phyloP scores from a whole-genome alignment of 2,888 invertebrate species.

The Acleris laterana region DNA sequence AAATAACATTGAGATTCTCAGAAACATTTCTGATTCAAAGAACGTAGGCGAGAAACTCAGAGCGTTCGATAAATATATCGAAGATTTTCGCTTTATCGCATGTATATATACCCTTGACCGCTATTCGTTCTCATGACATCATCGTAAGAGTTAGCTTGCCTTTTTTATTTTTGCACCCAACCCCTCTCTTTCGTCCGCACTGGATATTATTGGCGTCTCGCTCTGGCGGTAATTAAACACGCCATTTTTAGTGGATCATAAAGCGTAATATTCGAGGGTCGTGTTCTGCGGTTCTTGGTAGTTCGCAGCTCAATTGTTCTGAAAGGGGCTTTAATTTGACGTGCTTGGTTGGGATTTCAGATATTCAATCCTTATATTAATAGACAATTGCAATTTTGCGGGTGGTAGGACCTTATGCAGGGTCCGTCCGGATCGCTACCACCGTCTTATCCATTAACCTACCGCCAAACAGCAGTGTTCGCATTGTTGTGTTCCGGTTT shows the following conservation, averaged over 20 bases:
- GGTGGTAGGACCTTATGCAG: too few species aligned
- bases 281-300: slow-evolving; percentile 17
- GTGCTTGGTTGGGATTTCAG: too few species aligned
- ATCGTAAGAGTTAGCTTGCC: slow-evolving; percentile 54
- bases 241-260: slow-evolving; percentile 32
- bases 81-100: slow-evolving; percentile 45
- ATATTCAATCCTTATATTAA: too few species aligned
- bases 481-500: too few species aligned
- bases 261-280: slow-evolving; percentile 28
- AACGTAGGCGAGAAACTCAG: slow-evolving; percentile 2
- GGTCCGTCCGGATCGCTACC: too few species aligned
- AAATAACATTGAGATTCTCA: slow-evolving; percentile 1
- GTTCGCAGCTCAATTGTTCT: slow-evolving; percentile 4
- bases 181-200: slow-evolving; percentile 52
- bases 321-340: not conserved
- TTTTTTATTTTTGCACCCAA: slow-evolving; percentile 68
- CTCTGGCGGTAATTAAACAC: slow-evolving; percentile 39
- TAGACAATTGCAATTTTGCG: too few species aligned
- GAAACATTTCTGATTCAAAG: slow-evolving; percentile 9
- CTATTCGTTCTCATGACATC: slow-evolving; percentile 77
- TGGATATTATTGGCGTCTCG: slow-evolving; percentile 39
- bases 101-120: slow-evolving; percentile 71
- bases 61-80: slow-evolving; percentile 21
- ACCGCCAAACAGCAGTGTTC: too few species aligned
- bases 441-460: too few species aligned